These are phyloP conservation scores for Ia io DNA, from an alignment of 2,113 vertebrate species.

Conservation along the genomic window DNA sequence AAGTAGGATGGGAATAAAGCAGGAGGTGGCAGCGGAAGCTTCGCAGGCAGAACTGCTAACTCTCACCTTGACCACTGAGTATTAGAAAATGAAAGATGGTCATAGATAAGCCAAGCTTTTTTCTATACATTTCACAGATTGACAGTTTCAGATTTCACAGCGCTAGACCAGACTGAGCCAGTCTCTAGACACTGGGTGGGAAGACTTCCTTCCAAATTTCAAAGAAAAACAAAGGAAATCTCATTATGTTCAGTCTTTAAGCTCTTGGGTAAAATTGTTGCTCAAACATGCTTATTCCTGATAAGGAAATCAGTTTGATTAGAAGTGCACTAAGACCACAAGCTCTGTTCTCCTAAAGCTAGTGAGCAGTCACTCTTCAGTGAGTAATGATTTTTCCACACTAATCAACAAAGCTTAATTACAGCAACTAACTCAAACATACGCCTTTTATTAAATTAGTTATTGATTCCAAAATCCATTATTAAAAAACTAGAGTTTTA, in stretches of 20 bases:
- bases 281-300: neutral
- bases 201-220: neutral
- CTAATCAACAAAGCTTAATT: neutral
- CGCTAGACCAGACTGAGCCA: neutral
- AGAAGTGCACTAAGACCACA: neutral
- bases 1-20: neutral
- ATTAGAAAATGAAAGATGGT: neutral
- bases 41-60: neutral
- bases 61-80: neutral
- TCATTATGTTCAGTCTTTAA: neutral
- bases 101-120: neutral
- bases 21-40: neutral
- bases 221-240: neutral
- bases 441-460: neutral
- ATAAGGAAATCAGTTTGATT: slow-evolving; percentile 25
- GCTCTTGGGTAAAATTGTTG: neutral
- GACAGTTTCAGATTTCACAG: neutral
- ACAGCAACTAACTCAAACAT: neutral
- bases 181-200: neutral
- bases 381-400: neutral
- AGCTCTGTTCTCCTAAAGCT: neutral
- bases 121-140: neutral
- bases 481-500: neutral
- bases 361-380: neutral
- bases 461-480: neutral